These are phyloP conservation scores for Temnothorax rugatulus DNA, from an alignment of 2,888 invertebrate genomes.

Conservation along the genomic window DNA sequence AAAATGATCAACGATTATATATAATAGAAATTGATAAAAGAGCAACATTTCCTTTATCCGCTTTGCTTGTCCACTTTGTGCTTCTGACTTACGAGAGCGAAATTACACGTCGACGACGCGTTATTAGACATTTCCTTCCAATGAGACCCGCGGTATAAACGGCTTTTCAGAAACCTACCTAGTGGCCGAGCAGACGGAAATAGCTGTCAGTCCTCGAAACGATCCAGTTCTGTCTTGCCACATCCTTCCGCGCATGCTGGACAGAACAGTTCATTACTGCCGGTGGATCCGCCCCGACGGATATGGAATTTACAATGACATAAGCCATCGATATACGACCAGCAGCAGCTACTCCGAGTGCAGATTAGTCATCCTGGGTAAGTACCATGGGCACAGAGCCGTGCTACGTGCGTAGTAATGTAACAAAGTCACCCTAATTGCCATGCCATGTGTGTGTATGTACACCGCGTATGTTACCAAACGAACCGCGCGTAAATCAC, in stretches of 20 bases:
- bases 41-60: not conserved
- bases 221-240: slow-evolving; percentile 73
- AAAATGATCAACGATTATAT: not conserved
- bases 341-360: slow-evolving; percentile 69
- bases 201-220: slow-evolving; percentile 57
- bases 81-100: slow-evolving; percentile 10
- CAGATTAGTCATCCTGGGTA: slow-evolving; percentile 76
- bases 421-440: slow-evolving; percentile 67
- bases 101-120: slow-evolving; percentile 38
- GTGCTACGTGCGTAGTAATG: slow-evolving; percentile 54
- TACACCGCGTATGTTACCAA: slow-evolving; percentile 19
- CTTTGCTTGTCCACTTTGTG: not conserved
- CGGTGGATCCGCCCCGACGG: slow-evolving; percentile 83
- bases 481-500: slow-evolving; percentile 52
- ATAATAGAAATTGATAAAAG: not conserved
- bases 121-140: slow-evolving; percentile 54
- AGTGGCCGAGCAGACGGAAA: slow-evolving; percentile 65
- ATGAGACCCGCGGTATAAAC: slow-evolving; percentile 39
- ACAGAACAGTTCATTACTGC: slow-evolving; percentile 79
- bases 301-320: slow-evolving; percentile 75
- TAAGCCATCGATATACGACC: slow-evolving; percentile 69
- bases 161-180: slow-evolving; percentile 75
- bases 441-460: slow-evolving; percentile 30
- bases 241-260: slow-evolving; percentile 72
- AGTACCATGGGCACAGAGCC: slow-evolving; percentile 47